Conservation (phyloP, 2,888 invertebrate species). For the Apamea crenata region DNA sequence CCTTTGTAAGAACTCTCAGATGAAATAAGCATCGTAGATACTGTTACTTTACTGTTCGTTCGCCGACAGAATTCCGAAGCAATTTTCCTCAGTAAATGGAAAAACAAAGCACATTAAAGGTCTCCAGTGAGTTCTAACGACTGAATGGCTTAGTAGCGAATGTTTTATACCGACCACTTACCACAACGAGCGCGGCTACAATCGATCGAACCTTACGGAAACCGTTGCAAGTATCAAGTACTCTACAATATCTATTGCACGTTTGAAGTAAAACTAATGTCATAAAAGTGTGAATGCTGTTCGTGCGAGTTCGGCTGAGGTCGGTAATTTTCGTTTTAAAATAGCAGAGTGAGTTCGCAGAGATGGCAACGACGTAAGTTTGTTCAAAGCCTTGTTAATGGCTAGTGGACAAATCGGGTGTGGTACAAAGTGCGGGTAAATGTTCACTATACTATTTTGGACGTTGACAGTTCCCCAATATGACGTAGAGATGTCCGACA, state of each 20-base stretch:
- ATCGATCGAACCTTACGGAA: constrained; percentile 10
- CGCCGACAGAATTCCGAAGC: constrained; percentile 9
- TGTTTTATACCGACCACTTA: constrained; percentile 32
- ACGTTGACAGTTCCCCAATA: neutral
- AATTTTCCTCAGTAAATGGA: constrained; percentile 47
- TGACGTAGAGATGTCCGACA: neutral
- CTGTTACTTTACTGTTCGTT: constrained; percentile 27
- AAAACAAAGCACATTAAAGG: constrained; percentile 58
- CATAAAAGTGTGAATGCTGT: constrained; percentile 29
- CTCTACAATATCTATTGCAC: constrained; percentile 22
- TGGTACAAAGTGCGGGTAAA: constrained; percentile 16
- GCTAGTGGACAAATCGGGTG: constrained; percentile 47
- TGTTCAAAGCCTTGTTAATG: constrained; percentile 71
- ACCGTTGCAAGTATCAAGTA: constrained; percentile 27
- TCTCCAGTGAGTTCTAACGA: constrained; percentile 48
- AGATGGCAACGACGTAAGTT: constrained; percentile 59
- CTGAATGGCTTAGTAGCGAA: constrained; percentile 43
- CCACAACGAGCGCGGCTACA: constrained; percentile 20
- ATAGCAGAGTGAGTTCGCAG: constrained; percentile 23
- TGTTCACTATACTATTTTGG: neutral
- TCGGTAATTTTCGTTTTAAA: constrained; percentile 20
- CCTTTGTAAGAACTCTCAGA: constrained; percentile 1
- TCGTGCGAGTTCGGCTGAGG: constrained; percentile 15
- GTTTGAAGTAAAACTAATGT: constrained; percentile 27
- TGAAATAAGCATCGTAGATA: constrained; percentile 22